These are phyloP conservation scores for Hydropsyche betteni DNA, from an alignment of 2,888 invertebrate genomes.

Conservation along the genomic window DNA sequence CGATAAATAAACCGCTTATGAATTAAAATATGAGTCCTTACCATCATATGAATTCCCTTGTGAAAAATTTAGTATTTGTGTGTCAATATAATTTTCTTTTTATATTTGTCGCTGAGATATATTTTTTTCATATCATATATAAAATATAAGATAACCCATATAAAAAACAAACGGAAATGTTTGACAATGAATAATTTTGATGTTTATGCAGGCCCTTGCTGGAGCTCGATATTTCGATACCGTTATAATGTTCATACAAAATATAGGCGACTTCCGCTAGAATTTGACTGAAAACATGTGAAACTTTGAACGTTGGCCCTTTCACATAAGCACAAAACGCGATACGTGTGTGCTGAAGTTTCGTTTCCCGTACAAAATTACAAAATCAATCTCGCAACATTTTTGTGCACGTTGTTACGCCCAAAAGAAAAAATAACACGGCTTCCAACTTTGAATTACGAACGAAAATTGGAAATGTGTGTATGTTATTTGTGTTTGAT, in stretches of 20 bases:
- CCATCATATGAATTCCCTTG: too few species aligned
- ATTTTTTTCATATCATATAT: constrained; percentile 4
- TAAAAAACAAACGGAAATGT: constrained; percentile 27
- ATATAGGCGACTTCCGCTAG: constrained; percentile 31
- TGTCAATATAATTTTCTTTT: too few species aligned
- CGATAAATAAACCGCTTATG: too few species aligned
- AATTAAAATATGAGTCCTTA: too few species aligned
- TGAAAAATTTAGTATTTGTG: too few species aligned
- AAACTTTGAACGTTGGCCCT: constrained; percentile 12
- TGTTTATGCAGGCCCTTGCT: constrained; percentile 32
- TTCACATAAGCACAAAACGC: neutral
- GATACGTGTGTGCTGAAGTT: neutral
- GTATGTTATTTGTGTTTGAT: neutral
- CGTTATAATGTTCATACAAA: constrained; percentile 3
- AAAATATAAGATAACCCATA: too few species aligned
- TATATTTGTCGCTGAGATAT: neutral
- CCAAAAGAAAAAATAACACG: neutral
- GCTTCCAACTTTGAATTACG: constrained; percentile 7
- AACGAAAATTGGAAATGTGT: constrained; percentile 18
- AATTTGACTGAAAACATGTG: constrained; percentile 30
- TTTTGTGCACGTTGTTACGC: neutral
- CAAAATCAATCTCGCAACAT: constrained; percentile 31
- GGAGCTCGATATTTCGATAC: constrained; percentile 36
- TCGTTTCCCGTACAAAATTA: constrained; percentile 30
- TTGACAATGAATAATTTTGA: constrained; percentile 28